A percentile compares a stretch with the other conserved stretches of the same genome.
Conservation (phyloP, 2,113 vertebrate species). For the Cairina moschata region DNA sequence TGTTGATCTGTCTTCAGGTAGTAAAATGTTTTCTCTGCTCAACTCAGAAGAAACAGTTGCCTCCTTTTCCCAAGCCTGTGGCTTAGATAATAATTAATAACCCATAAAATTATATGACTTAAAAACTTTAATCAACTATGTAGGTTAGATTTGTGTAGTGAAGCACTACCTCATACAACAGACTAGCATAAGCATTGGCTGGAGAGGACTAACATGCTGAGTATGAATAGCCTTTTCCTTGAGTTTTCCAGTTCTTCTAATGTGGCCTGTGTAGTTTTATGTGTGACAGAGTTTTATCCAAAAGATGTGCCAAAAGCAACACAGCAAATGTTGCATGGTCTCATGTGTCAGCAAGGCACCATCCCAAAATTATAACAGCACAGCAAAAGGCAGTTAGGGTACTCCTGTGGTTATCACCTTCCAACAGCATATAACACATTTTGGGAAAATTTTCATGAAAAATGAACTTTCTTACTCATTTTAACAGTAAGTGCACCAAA, state of each 20-base stretch:
- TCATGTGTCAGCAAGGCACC: background rate
- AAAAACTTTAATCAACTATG: background rate
- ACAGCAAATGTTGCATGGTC: background rate
- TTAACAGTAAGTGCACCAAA: background rate
- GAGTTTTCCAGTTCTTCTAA: background rate
- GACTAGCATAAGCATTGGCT: background rate
- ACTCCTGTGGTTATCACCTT: rapidly evolving
- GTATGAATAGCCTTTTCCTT: background rate
- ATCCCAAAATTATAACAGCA: background rate
- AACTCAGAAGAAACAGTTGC: background rate
- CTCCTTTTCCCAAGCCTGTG: background rate
- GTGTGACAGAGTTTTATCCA: background rate
- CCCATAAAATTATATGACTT: background rate
- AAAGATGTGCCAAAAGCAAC: background rate
- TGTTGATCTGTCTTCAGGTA: background rate
- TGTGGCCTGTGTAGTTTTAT: background rate
- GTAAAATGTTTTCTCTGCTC: background rate
- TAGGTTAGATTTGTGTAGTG: background rate
- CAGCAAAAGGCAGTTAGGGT: rapidly evolving
- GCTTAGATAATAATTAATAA: background rate
- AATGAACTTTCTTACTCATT: rapidly evolving
- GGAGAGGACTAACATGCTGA: background rate
- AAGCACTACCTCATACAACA: background rate
- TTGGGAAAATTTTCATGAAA: background rate
- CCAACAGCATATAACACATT: rapidly evolving